Evolutionary conservation across 2,113 vertebrate genomes (phyloP), one percentile per base, ranked within the genome.

Genomic region (Caranx ignobilis): DNA sequence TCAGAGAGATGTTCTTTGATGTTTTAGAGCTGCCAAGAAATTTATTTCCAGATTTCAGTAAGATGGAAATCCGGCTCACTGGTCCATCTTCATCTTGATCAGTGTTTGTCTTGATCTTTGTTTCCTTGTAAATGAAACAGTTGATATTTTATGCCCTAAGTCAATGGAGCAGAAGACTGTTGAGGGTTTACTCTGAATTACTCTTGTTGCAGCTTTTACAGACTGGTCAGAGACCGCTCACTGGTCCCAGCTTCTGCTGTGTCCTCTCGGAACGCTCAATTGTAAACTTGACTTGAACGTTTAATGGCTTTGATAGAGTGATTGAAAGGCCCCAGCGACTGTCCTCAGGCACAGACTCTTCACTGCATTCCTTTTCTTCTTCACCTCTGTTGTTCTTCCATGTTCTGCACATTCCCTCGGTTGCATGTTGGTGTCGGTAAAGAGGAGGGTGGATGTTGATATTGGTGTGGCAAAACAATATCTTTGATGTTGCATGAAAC

Each of bases 401-500:
- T 70, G 56, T 60, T 21, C 70, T 79, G 41, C 37, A 52, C 35
- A 15, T 45, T 76, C 50, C 21, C 45, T 66, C 13, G 47, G 75
- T 67, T 75, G 74, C 81, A 67, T 74, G 66, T 67, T 12, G 43
- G 48, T 2, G 48, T 76, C n/a, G 15, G 52, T 48, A 16, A 50
- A 11, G 34, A 48, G 15, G 48, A 72, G 57, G 37, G 56, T 34
- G 35, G 47, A 31, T 77, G 63, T 77, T 71, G 6, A 57, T 48
- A 65, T 35, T 37, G 78, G 32, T 32, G 41, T 83, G 64, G 31
- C 66, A 47, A 71, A 66, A 71, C 5, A 3, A 10, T 59, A 57
- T 74, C 54, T 77, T 82, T 71, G 55, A 83, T 81, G 69, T 85
- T 88, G 86, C 86, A 90, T 80, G 87, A 62, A 61, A 70, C 56